Evolutionary conservation across 2,888 invertebrate genomes (phyloP), one percentile per base, ranked within the genome.

Genomic region (Drosophila robusta): DNA sequence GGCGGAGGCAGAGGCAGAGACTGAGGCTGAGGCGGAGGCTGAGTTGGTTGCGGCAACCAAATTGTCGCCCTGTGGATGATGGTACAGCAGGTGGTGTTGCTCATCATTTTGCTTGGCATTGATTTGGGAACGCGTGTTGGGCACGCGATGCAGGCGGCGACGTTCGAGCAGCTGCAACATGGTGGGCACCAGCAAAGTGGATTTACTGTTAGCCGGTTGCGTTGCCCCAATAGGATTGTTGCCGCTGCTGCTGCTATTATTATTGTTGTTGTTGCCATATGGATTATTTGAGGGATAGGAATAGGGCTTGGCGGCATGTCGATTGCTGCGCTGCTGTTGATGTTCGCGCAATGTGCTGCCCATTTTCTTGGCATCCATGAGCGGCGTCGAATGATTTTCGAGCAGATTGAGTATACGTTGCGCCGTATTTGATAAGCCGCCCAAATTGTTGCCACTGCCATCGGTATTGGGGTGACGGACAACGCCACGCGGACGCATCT

Each of bases 361-460:
- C 90, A 97, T 96, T 88, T 95, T 95, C 87, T 95, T 95, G 1
- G 96, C 97, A 91, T 97, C 97, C 45, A 93, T 93, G 52, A 97
- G 92, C 0, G 97, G 97, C 2, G 97, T 96, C 0, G 96, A 95
- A 92, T 96, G 97, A 80, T 95, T 95, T 90, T 97, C 96, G 58
- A 98, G 93, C 5, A 97, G 94, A 82, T 96, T 95, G 83, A 98
- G 92, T 73, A 98, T 96, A 71, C 95, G 94, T 80, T 95, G 94
- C 0, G 97, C 95, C 4, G 97, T 96, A 73, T 94, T 89, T 0
- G 92, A 92, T 52, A 92, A 78, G 0, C 78, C 73, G 8, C 56
- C 18, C n/a, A 44, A 0, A 22, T n/a, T 14, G 34, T 14, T 34
- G 4, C 34, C 34, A 5, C 14, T 14, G 34, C 0, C 12, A 24